Evolutionary conservation across 1,140 invertebrate genomes (phyloP), one percentile per base, ranked within the genome.

Genomic region (Pseudobourletiella spinata): DNA sequence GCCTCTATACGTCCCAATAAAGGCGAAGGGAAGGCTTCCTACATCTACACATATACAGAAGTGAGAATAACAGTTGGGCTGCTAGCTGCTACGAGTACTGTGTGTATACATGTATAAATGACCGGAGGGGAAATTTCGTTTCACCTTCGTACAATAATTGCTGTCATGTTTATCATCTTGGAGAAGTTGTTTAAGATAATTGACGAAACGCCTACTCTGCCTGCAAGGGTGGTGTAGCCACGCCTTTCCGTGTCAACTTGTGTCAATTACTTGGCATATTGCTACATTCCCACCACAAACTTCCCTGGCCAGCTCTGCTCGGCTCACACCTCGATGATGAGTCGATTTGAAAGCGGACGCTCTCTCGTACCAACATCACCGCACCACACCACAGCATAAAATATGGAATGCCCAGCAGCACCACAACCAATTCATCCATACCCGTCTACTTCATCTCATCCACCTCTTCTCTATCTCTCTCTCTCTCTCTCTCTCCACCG

Each of bases 241-340:
- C 62, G 62, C 62, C 62, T 55, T 46, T 51, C 55, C 55, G 32
- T 59, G 56, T 58, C 57, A 58, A 59, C 56, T 64, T 59, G 62
- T 64, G 62, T 64, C 62, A 64, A 59, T 64, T 64, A 64, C 57
- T 64, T 59, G 61, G 54, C 55, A 63, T 63, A 61, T 63, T 57
- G 43, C 50, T 56, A 62, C 54, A 57, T 39, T 50, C 42, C 42
- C 28, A 59, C 57, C 57, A 39, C 32, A 8, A 25, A 46, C 57
- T 29, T 48, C 24, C 32, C 30, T 51, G 30, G 25, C 25, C 56
- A 39, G 39, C 43, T n/a, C n/a, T 11, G 8, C 32, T 39, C 32
- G n/a, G 32, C 32, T 39, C 32, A 39, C 32, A 39, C 32, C 32
- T 39, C n/a, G 32, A 48, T 8, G 46, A 48, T 15, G 11, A n/a